These are phyloP conservation scores for Caenorhabditis becei DNA, from an alignment of 2,888 invertebrate genomes.

Conservation along the genomic window DNA sequence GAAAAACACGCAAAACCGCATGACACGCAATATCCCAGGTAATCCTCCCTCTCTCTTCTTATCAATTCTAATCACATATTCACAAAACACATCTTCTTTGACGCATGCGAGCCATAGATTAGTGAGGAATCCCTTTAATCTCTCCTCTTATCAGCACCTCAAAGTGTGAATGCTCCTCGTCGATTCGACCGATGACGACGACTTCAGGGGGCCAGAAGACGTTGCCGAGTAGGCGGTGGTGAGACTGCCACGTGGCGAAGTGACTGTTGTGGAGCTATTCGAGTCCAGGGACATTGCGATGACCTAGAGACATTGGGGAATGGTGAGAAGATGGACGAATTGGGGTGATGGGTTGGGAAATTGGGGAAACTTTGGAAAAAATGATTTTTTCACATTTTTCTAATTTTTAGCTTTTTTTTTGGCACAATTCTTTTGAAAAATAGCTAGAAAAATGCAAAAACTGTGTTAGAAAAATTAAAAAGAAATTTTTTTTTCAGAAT, in stretches of 20 bases:
- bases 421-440: too few species aligned
- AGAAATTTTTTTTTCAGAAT: too few species aligned
- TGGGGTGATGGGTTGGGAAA: too few species aligned
- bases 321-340: too few species aligned
- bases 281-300: conserved; percentile 39
- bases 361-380: too few species aligned
- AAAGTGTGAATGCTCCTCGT: conserved; percentile 44
- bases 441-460: too few species aligned
- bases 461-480: too few species aligned
- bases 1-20: neutral
- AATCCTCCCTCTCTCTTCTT: neutral
- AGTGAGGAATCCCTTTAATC: neutral
- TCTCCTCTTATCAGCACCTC: conserved; percentile 21
- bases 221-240: conserved; percentile 48
- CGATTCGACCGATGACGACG: conserved; percentile 21
- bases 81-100: neutral
- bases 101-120: conserved; percentile 2
- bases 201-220: conserved; percentile 17
- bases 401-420: too few species aligned
- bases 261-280: neutral
- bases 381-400: too few species aligned
- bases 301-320: conserved; percentile 21
- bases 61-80: neutral
- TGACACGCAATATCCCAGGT: neutral
- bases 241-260: conserved; percentile 55